A percentile compares a stretch with the other conserved stretches of the same genome.
Evolutionary conservation across 2,888 invertebrate genomes (phyloP).

Genomic region (Sisyra nigra): DNA sequence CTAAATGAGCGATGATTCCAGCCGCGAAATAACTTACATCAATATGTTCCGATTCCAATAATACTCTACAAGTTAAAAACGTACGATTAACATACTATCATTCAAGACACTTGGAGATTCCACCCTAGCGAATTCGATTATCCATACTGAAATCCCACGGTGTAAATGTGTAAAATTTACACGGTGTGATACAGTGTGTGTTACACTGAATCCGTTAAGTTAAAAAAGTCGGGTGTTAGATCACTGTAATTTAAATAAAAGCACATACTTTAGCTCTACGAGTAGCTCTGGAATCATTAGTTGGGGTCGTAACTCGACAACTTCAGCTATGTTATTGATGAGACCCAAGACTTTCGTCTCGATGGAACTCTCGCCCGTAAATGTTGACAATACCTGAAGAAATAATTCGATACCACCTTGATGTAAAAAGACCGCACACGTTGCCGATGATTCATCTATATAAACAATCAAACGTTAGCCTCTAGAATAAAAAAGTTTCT

Average conservation of each 20-base stretch:
- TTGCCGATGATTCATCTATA: slow-evolving; percentile 52
- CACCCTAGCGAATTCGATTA: not conserved
- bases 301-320: slow-evolving; percentile 32
- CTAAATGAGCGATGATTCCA: slow-evolving; percentile 52
- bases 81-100: not conserved
- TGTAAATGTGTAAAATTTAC: too few relatives aligned
- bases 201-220: too few relatives aligned
- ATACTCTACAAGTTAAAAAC: slow-evolving; percentile 10
- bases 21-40: slow-evolving; percentile 57
- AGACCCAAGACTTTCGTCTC: slow-evolving; percentile 60
- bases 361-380: slow-evolving; percentile 44
- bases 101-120: too few relatives aligned
- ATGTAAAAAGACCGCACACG: slow-evolving; percentile 49
- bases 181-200: too few relatives aligned
- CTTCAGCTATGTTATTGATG: slow-evolving; percentile 62
- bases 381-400: slow-evolving; percentile 44
- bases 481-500: too few relatives aligned
- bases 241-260: not conserved
- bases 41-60: slow-evolving; percentile 44
- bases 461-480: too few relatives aligned
- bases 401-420: slow-evolving; percentile 51
- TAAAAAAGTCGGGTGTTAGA: too few relatives aligned
- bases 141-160: not conserved
- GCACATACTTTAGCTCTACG: slow-evolving; percentile 28
- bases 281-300: slow-evolving; percentile 39